Evolutionary conservation across 1,140 invertebrate genomes (phyloP).

Genomic region (Bradysia coprophila): DNA sequence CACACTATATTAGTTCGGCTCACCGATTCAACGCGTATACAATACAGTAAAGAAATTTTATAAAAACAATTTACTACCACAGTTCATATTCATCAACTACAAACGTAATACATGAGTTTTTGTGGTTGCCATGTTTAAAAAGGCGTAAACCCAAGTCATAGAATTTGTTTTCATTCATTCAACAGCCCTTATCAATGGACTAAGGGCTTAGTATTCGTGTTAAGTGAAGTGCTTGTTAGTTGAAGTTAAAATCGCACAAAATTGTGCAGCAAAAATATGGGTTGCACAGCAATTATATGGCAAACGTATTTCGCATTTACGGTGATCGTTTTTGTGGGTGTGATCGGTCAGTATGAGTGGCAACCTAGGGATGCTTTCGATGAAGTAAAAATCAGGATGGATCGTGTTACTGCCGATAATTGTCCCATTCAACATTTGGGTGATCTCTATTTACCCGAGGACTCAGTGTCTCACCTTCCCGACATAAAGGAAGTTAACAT

Average conservation of each 20-base stretch:
- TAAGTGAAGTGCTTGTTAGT: too few species aligned
- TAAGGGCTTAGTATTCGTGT: too few species aligned
- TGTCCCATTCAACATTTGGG: slow-evolving; percentile 72
- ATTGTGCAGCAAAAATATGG: background rate
- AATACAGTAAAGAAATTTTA: too few species aligned
- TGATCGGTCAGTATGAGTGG: slow-evolving; percentile 75
- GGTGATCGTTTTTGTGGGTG: slow-evolving; percentile 30
- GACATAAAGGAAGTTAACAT: slow-evolving; percentile 91
- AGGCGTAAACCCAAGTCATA: background rate
- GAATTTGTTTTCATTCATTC: too few species aligned
- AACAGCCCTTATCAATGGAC: too few species aligned
- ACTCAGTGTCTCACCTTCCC: slow-evolving; percentile 76
- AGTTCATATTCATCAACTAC: too few species aligned
- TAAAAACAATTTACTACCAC: too few species aligned
- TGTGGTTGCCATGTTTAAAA: background rate
- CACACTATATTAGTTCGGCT: too few species aligned
- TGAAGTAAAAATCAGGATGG: slow-evolving; percentile 61
- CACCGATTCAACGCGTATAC: too few species aligned
- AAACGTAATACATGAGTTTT: too few species aligned
- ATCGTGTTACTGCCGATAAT: slow-evolving; percentile 65
- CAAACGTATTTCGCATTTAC: slow-evolving; percentile 17
- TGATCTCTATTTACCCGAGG: slow-evolving; percentile 65
- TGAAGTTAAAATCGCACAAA: too few species aligned
- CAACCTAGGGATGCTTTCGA: slow-evolving; percentile 75
- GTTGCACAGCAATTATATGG: slow-evolving; percentile 10